Percentiles rank a stretch among this genome's conserved stretches.
Conservation (phyloP, 92 coral and sea anemone species). For the Actinostola sp. region DNA sequence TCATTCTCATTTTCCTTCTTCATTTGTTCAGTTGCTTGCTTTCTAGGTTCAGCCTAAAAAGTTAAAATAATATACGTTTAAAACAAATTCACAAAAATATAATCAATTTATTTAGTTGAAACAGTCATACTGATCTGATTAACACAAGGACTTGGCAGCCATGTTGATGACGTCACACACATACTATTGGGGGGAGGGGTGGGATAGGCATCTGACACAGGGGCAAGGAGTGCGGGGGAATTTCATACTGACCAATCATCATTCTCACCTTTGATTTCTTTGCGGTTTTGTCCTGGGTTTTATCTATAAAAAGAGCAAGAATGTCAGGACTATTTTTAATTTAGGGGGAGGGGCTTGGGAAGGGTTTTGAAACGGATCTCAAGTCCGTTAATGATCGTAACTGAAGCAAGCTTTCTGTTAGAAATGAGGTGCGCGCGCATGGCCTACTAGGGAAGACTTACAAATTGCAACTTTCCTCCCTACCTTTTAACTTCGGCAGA, state of each 20-base stretch:
- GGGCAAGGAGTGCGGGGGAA: no score
- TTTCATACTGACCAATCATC: neutral
- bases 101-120: neutral
- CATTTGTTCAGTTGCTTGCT: conserved; percentile 37
- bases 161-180: no score
- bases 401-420: neutral
- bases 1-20: conserved; percentile 52
- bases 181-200: no score
- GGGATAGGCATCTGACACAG: no score
- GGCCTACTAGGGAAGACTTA: no score
- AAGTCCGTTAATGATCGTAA: no score
- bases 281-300: conserved; percentile 19
- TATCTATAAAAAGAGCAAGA: conserved; percentile 5
- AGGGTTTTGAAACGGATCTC: neutral
- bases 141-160: no score
- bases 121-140: no score
- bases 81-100: neutral
- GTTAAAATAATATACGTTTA: neutral
- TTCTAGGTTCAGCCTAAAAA: conserved; percentile 37
- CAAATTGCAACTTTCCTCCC: no score
- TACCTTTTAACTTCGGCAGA: conserved; percentile 92
- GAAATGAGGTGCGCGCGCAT: neutral
- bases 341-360: neutral
- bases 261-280: conserved; percentile 11
- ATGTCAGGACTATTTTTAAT: neutral